phyloP scores from a whole-genome alignment of 1,140 invertebrate species.

The Wasmannia auropunctata region DNA sequence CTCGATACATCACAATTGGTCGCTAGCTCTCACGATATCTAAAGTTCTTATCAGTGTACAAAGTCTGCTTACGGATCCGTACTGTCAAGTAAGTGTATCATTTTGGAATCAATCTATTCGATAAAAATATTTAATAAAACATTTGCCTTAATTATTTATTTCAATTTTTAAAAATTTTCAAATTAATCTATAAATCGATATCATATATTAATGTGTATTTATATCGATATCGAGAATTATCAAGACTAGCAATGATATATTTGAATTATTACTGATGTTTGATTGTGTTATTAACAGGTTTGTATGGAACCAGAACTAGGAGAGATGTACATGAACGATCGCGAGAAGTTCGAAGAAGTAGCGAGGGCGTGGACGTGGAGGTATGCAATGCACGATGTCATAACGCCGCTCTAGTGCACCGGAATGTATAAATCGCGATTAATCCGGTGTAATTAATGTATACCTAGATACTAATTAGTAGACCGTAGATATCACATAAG shows the following conservation, averaged over 20 bases:
- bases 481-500: neutral
- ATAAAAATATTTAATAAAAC: neutral
- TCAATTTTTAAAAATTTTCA: neutral
- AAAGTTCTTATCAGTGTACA: constrained; percentile 96
- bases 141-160: neutral
- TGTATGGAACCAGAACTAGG: constrained; percentile 97
- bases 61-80: constrained; percentile 97
- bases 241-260: neutral
- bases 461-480: constrained; percentile 12
- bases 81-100: constrained; percentile 88
- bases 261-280: constrained; percentile 20
- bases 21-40: constrained; percentile 95
- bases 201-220: neutral
- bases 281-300: constrained; percentile 85
- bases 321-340: constrained; percentile 91
- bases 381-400: constrained; percentile 95
- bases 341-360: constrained; percentile 91
- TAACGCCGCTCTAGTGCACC: constrained; percentile 83
- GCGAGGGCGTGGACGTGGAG: constrained; percentile 96
- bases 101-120: neutral
- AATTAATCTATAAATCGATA: neutral
- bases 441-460: constrained; percentile 20
- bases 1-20: constrained; percentile 98
- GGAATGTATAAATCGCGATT: constrained; percentile 41
- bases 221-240: neutral